Percentiles rank a stretch among this genome's conserved stretches.
phyloP scores from a whole-genome alignment of 2,113 vertebrate genomes.

The Bambusicola thoracicus region DNA sequence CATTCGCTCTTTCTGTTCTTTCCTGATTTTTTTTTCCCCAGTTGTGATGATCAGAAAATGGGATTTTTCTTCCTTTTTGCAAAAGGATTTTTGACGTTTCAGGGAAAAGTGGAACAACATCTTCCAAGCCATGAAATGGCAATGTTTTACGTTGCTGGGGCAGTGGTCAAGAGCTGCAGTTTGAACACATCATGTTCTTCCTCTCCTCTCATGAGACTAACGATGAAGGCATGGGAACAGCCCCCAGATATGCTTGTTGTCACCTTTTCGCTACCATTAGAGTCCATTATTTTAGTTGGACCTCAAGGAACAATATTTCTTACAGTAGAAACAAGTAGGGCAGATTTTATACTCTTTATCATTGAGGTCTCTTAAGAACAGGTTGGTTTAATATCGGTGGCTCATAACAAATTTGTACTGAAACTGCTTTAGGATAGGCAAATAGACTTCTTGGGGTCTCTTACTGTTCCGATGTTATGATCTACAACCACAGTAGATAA shows the following conservation, averaged over 20 bases:
- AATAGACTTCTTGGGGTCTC: background rate
- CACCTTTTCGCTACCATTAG: background rate
- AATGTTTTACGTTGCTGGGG: background rate
- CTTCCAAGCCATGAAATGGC: background rate
- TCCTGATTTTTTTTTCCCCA: background rate
- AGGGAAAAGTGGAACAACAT: fast-evolving
- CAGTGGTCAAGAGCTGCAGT: background rate
- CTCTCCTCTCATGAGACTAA: background rate
- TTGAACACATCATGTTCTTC: background rate
- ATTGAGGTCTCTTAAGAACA: background rate
- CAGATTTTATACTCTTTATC: background rate
- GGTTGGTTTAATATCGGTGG: background rate
- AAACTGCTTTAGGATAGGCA: background rate
- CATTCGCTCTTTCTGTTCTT: background rate
- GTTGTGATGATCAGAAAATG: background rate
- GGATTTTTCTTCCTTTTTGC: background rate
- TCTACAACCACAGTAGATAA: background rate
- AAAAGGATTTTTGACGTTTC: background rate
- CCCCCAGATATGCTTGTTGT: background rate
- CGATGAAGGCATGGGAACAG: background rate
- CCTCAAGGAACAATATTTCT: background rate
- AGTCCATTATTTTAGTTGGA: background rate
- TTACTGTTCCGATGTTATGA: background rate
- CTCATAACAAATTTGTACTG: background rate
- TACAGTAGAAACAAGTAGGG: background rate